These are phyloP conservation scores for Caenorhabditis macrosperma DNA, from an alignment of 2,888 invertebrate species.

Conservation along the genomic window DNA sequence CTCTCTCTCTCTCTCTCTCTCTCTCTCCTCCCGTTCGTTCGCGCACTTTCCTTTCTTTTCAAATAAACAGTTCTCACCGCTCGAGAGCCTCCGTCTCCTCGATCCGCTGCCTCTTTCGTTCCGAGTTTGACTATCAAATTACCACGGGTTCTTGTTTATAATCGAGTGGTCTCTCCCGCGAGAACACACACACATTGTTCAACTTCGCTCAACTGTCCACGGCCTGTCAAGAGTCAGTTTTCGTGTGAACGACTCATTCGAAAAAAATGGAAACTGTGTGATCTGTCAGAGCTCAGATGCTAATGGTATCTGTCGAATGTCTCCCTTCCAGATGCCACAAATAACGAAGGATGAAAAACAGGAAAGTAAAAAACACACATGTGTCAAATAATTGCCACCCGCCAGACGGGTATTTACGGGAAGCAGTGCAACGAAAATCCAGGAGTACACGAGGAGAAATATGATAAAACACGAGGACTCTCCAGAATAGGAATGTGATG, in stretches of 20 bases:
- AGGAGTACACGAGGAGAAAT: no score
- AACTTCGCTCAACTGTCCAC: not conserved
- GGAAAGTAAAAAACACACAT: not conserved
- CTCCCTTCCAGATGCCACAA: not conserved
- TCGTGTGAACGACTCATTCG: not conserved
- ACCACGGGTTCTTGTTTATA: slow-evolving; percentile 40
- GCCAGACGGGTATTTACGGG: no score
- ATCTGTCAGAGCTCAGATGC: not conserved
- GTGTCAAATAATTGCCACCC: not conserved
- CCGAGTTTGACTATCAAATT: slow-evolving; percentile 55
- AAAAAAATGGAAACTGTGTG: not conserved
- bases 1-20: not conserved
- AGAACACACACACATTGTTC: slow-evolving; percentile 1
- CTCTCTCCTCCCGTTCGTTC: not conserved
- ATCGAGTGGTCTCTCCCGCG: slow-evolving; percentile 27
- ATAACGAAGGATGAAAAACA: not conserved
- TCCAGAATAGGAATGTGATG: no score
- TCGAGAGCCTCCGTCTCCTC: slow-evolving; percentile 10
- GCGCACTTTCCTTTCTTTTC: slow-evolving; percentile 27
- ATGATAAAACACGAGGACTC: no score
- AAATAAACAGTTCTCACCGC: slow-evolving; percentile 56
- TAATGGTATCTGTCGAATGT: not conserved
- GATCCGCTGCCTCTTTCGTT: not conserved
- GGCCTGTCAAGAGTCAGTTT: no score
- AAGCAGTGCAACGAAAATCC: no score